Evolutionary conservation across 35 echinoderm and acorn worm species (phyloP).

Genomic region (Patiria miniata): DNA sequence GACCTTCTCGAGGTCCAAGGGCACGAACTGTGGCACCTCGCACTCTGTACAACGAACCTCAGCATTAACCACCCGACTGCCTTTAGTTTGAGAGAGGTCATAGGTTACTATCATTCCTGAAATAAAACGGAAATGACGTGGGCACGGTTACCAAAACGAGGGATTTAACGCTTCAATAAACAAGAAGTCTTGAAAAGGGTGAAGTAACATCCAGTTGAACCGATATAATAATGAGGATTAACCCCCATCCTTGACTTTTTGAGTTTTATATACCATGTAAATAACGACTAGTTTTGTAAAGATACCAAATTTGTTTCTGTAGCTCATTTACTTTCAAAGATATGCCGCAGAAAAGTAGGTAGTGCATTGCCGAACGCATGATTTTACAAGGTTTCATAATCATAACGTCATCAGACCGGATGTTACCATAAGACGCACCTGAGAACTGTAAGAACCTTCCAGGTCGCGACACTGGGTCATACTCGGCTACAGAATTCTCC

Average conservation of each 20-base stretch:
- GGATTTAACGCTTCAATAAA: not conserved
- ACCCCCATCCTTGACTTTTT: too few species aligned
- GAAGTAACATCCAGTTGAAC: not conserved
- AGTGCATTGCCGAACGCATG: too few species aligned
- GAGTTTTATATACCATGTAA: too few species aligned
- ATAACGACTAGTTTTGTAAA: too few species aligned
- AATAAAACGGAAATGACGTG: not conserved
- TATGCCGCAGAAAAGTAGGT: too few species aligned
- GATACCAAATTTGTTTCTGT: too few species aligned
- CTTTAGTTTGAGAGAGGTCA: conserved; percentile 7
- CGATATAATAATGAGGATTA: not conserved
- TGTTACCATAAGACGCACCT: conserved; percentile 40
- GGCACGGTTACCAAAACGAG: not conserved
- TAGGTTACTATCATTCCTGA: conserved; percentile 69
- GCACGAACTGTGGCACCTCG: conserved; percentile 57
- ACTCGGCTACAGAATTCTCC: conserved; percentile 67
- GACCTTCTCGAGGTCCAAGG: conserved; percentile 39
- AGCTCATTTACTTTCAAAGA: too few species aligned
- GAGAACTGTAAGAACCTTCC: conserved; percentile 87
- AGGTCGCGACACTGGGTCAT: conserved; percentile 21
- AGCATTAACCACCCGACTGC: conserved; percentile 40
- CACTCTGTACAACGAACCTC: conserved; percentile 65
- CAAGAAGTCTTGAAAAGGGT: not conserved
- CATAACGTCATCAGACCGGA: too few species aligned
- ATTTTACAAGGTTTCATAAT: too few species aligned